These are phyloP conservation scores for Xiphorhynchus elegans DNA, from an alignment of 2,113 vertebrate species.

Conservation along the genomic window DNA sequence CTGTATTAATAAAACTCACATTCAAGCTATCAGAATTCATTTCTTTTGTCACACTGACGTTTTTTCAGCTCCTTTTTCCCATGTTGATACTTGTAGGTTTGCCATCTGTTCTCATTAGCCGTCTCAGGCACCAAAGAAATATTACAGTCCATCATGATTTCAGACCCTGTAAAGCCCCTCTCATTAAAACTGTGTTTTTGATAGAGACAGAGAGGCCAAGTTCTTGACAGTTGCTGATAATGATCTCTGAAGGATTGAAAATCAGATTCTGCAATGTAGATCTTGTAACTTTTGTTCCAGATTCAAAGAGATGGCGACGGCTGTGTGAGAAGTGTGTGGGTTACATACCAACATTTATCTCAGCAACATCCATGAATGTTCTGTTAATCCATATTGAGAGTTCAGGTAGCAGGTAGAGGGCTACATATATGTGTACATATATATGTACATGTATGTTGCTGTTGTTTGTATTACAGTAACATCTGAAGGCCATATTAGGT, in stretches of 20 bases:
- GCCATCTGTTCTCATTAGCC: constrained; percentile 62
- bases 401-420: neutral
- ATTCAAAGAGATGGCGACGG: neutral
- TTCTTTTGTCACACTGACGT: constrained; percentile 16
- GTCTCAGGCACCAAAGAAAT: neutral
- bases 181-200: constrained; percentile 32
- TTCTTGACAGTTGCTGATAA: neutral
- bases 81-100: neutral
- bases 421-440: neutral
- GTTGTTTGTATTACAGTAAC: neutral
- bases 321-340: neutral
- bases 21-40: constrained; percentile 27
- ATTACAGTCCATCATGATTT: neutral
- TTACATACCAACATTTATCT: neutral
- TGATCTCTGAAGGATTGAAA: neutral
- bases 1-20: constrained; percentile 26
- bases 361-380: neutral
- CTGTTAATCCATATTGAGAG: neutral
- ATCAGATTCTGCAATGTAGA: neutral
- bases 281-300: neutral
- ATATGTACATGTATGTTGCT: neutral
- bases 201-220: neutral
- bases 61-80: constrained; percentile 33
- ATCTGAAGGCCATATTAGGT: neutral
- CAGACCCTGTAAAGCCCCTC: constrained; percentile 27